Base-by-base conservation (phyloP, 1,140 invertebrate genomes). In the Archivesica marissinica region DNA sequence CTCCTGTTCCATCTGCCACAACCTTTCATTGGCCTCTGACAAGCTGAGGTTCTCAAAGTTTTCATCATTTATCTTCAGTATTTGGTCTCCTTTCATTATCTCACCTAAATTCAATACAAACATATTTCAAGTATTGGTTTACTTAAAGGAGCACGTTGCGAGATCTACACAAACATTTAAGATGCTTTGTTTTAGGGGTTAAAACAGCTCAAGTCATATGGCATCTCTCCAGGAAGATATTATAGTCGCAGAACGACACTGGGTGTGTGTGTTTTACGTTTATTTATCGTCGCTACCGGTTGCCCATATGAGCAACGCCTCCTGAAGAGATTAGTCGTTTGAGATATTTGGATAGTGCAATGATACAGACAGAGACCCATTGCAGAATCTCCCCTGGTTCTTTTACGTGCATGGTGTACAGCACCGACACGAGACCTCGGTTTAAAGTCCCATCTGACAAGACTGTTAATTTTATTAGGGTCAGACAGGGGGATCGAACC, bases 1-100 rank as follows among this genome's bases (percentile, higher is more conserved):
- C 3, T 74, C 30, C 38, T 85, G 59, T 50, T 85, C 82, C 15
- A 33, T 61, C 28, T 68, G 39, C 82, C 74, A 77, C 0, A 85
- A 33, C 52, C 35, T 25, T 39, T 85, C 82, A 41, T 76, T 54
- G 11, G 82, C 82, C 13, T 66, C 41, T 6, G 35, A 35, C 4
- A 77, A 59, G 17, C 35, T 77, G 2, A 85, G 20, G 66, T 77
- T 33, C 23, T 50, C 56, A 30, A 85, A 15, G 20, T n/a, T 66
- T 11, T 17, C 28, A 28, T 30, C 82, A 68, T 85, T 77, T 11
- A 85, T 35, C 41, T 66, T 68, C 20, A 85, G n/a, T 11, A 85
- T 59, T 41, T 54, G 50, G 39, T 85, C 82, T 20, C 82, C 82
- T 47, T 28, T 41, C 25, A 23, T 30, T 23, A 85, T 85, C 30